phyloP scores from a whole-genome alignment of 2,113 vertebrate species.

The Panurus biarmicus region DNA sequence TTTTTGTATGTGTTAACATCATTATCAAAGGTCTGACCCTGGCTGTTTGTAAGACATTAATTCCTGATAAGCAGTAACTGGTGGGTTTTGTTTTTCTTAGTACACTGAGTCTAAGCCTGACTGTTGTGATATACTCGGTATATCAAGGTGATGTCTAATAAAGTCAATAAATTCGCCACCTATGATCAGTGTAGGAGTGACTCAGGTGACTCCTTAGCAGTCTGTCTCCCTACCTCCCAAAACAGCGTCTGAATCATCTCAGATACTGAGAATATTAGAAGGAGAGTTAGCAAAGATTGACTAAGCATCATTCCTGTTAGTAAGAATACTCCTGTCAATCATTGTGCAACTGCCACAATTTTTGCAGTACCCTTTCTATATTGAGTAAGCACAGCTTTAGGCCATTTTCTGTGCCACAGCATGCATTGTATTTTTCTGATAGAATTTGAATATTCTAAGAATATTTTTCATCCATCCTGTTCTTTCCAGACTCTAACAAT shows the following conservation, averaged over 20 bases:
- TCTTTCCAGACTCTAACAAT: not conserved
- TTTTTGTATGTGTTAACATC: not conserved
- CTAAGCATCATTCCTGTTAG: not conserved
- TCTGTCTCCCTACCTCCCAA: not conserved
- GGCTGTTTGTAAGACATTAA: not conserved
- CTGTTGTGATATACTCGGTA: not conserved
- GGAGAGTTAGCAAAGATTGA: not conserved
- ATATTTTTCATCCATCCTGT: not conserved
- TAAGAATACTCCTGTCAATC: not conserved
- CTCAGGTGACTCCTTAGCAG: not conserved
- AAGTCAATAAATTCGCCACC: not conserved
- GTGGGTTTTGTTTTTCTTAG: not conserved
- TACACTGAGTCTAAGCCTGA: not conserved
- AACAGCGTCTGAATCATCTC: not conserved
- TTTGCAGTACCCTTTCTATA: not conserved
- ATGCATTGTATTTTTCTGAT: not conserved
- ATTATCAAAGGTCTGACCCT: not conserved
- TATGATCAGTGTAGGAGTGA: not conserved
- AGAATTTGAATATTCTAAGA: not conserved
- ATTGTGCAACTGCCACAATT: not conserved
- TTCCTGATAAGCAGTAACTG: not conserved
- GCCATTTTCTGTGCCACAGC: not conserved
- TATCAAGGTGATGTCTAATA: not conserved
- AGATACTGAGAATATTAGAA: not conserved
- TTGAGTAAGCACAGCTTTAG: not conserved